phyloP scores from a whole-genome alignment of 2,797 vertebrate species.

The Phoxinus dragarum region DNA sequence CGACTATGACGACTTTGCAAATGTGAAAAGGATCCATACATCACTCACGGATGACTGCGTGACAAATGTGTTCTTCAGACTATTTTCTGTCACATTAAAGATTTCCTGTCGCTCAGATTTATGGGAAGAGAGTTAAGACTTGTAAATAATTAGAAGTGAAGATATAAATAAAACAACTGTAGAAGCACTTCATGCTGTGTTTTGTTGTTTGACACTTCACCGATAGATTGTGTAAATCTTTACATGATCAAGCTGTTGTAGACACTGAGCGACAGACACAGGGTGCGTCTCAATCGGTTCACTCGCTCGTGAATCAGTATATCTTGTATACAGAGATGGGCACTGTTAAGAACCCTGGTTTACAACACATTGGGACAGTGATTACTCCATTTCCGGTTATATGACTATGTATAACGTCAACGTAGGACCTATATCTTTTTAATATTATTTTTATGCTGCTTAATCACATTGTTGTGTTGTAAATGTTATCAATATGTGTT shows the following conservation, averaged over 20 bases:
- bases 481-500: background rate
- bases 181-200: background rate
- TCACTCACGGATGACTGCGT: conserved; percentile 16
- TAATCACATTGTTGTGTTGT: background rate
- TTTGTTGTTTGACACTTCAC: background rate
- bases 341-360: background rate
- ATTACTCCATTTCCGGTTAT: background rate
- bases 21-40: background rate
- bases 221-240: background rate
- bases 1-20: background rate
- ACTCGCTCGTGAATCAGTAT: background rate
- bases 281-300: background rate
- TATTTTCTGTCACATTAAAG: background rate
- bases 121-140: background rate
- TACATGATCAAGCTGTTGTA: background rate
- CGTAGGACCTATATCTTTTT: background rate
- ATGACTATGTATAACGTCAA: background rate
- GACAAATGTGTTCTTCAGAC: background rate
- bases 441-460: background rate
- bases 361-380: background rate
- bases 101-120: background rate
- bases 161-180: background rate
- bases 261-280: background rate
- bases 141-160: background rate
- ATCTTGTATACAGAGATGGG: background rate